A percentile compares a stretch with the other conserved stretches of the same genome.
phyloP scores from a whole-genome alignment of 37 sponge, comb jelly and placozoan genomes.

The Aplysina aerophoba region DNA sequence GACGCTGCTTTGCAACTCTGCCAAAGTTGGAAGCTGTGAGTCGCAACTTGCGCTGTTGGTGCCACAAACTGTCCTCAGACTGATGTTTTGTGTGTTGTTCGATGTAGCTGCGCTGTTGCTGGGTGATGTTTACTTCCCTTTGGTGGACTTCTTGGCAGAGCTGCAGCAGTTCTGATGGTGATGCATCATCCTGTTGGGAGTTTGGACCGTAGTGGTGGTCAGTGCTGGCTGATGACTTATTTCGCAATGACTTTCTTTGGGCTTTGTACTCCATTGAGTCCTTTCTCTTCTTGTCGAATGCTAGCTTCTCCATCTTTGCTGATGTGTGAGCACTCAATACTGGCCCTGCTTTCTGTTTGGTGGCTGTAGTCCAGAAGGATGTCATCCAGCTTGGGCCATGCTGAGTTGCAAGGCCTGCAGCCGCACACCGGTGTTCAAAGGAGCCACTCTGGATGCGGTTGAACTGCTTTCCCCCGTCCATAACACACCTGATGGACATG shows the following conservation, averaged over 20 bases:
- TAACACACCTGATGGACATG: neutral
- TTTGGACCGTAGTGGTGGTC: neutral
- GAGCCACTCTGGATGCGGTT: neutral
- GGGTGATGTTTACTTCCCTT: neutral
- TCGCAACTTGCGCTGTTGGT: no score
- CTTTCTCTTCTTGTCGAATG: neutral
- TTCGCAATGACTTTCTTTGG: neutral
- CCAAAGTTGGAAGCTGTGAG: no score
- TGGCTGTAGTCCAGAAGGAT: neutral
- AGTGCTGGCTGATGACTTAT: neutral
- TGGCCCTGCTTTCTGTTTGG: neutral
- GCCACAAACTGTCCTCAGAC: no score
- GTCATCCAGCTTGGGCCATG: no score
- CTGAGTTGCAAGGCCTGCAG: neutral
- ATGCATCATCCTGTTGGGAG: neutral
- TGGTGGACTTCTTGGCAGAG: conserved; percentile 16
- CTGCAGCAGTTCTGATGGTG: neutral
- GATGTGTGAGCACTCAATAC: neutral
- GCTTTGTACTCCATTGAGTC: neutral
- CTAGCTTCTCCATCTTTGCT: neutral
- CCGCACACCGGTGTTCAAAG: neutral
- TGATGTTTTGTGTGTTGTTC: neutral
- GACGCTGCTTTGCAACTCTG: no score
- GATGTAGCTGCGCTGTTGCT: neutral
- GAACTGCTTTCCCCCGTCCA: conserved; percentile 8